Conservation (phyloP, 2,888 invertebrate genomes). For the Dioctria rufipes region DNA sequence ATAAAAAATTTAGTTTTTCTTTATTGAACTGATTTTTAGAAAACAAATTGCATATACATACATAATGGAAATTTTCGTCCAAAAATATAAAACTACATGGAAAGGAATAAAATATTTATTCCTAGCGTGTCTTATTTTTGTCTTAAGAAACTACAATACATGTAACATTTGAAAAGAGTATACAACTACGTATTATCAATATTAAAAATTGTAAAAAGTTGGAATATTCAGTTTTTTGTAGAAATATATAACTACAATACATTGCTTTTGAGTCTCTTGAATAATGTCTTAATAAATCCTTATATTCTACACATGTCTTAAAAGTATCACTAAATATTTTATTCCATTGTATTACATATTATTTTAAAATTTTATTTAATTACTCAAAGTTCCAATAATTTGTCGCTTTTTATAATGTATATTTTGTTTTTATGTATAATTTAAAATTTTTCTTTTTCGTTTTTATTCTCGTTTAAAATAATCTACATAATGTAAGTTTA, state of each 20-base stretch:
- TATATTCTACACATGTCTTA: neutral
- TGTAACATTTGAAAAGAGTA: conserved; percentile 25
- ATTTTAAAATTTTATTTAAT: conserved; percentile 1
- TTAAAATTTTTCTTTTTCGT: neutral
- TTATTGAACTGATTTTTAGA: conserved; percentile 49
- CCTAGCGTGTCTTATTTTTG: neutral
- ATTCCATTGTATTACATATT: neutral
- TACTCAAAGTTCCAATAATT: too few relatives aligned
- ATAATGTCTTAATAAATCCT: conserved; percentile 37
- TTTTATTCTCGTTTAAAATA: conserved; percentile 17
- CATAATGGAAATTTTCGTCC: conserved; percentile 25
- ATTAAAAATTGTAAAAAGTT: conserved; percentile 45
- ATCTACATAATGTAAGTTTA: neutral
- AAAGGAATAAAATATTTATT: conserved; percentile 24
- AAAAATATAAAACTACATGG: conserved; percentile 16
- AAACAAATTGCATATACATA: conserved; percentile 30
- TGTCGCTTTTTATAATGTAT: neutral
- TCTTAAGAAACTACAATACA: conserved; percentile 30
- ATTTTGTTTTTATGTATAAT: conserved; percentile 11
- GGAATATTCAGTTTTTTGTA: conserved; percentile 24
- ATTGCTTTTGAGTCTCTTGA: conserved; percentile 57
- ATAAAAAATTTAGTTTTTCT: conserved; percentile 55
- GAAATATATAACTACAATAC: conserved; percentile 49
- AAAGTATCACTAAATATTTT: conserved; percentile 28
- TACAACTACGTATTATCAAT: conserved; percentile 20